phyloP scores from a whole-genome alignment of 2,113 vertebrate species.

The Neolamprologus tretocephalus region DNA sequence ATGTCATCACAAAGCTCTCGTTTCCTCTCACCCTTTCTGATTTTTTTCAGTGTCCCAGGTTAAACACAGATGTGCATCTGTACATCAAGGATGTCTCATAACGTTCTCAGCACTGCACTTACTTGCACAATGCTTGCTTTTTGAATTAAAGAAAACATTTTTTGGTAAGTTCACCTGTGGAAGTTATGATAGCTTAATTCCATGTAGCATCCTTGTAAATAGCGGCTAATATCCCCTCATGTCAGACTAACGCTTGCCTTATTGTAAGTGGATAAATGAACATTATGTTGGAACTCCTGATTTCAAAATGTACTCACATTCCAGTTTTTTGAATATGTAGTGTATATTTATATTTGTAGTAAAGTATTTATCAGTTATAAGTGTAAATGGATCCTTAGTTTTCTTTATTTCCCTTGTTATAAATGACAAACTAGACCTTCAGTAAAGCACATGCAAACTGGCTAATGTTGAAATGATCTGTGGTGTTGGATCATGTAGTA shows the following conservation, averaged over 20 bases:
- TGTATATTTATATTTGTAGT: constrained; percentile 60
- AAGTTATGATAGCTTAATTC: background rate
- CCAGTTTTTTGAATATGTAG: constrained; percentile 43
- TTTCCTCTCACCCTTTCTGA: background rate
- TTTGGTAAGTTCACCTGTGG: background rate
- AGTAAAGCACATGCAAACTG: background rate
- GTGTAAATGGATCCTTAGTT: constrained; percentile 16
- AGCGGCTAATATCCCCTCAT: constrained; percentile 1
- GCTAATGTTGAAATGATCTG: background rate
- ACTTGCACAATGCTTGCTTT: constrained; percentile 35
- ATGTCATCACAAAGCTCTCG: background rate
- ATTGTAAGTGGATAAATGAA: constrained; percentile 1
- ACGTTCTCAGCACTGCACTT: constrained; percentile 23
- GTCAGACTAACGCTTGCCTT: constrained; percentile 55
- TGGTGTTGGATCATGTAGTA: background rate
- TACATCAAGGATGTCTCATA: background rate
- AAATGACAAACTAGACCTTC: background rate
- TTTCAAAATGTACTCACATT: constrained; percentile 47
- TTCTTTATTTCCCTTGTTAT: background rate
- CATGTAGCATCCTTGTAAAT: constrained; percentile 41
- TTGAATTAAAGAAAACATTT: background rate
- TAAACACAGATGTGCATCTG: background rate
- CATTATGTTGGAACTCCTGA: constrained; percentile 1
- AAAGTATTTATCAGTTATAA: constrained; percentile 34
- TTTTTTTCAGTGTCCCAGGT: background rate